These are phyloP conservation scores for Latheticus oryzae DNA, from an alignment of 2,888 invertebrate genomes.

Conservation along the genomic window DNA sequence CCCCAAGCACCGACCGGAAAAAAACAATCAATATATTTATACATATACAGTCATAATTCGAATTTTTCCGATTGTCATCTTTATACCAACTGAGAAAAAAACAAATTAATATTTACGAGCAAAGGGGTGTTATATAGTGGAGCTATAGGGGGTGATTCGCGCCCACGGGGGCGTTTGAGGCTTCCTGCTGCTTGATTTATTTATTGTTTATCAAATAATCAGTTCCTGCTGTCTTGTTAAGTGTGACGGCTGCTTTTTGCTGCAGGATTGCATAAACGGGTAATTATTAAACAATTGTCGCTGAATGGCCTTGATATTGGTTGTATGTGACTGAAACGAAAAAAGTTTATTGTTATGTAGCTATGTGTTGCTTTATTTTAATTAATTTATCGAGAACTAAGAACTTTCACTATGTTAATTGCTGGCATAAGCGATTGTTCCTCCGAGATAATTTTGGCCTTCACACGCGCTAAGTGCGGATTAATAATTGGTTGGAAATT, in stretches of 20 bases:
- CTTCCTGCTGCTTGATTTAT: constrained; percentile 56
- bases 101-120: constrained; percentile 60
- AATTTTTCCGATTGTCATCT: constrained; percentile 33
- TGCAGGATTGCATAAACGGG: constrained; percentile 11
- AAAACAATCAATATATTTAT: constrained; percentile 61
- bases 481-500: no score
- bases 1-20: constrained; percentile 59
- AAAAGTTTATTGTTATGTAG: constrained; percentile 11
- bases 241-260: constrained; percentile 13
- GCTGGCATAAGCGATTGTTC: constrained; percentile 24
- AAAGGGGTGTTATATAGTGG: constrained; percentile 51
- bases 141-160: constrained; percentile 41
- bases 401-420: constrained; percentile 37
- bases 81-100: constrained; percentile 51
- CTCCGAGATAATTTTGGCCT: constrained; percentile 33
- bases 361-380: constrained; percentile 26
- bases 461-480: constrained; percentile 16
- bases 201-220: constrained; percentile 48
- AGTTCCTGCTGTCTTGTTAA: constrained; percentile 25
- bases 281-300: constrained; percentile 24
- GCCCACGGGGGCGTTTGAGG: constrained; percentile 47
- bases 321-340: no score
- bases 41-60: constrained; percentile 57
- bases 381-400: constrained; percentile 29
- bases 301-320: constrained; percentile 31